Evolutionary conservation across 2,113 vertebrate genomes (phyloP).

Genomic region (Pedetes capensis): DNA sequence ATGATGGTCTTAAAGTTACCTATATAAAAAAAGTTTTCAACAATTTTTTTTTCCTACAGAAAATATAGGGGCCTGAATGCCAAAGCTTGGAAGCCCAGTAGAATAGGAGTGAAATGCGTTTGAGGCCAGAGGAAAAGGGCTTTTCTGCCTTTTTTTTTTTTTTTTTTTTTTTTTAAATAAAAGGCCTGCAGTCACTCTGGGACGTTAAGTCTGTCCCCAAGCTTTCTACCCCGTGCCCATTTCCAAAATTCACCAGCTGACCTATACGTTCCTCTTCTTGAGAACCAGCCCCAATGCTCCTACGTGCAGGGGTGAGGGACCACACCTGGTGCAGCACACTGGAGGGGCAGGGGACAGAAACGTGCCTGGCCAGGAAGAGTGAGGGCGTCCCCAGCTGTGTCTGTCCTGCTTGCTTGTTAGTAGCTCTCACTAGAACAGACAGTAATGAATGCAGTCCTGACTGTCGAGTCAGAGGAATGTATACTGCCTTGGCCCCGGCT

Average conservation of each 20-base stretch:
- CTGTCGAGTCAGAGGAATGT: constrained; percentile 93
- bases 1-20: constrained; percentile 99
- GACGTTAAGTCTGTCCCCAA: not conserved
- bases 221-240: constrained; percentile 58
- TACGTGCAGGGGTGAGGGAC: constrained; percentile 37
- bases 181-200: constrained; percentile 59
- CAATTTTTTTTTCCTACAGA: constrained; percentile 93
- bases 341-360: not conserved
- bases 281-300: constrained; percentile 74
- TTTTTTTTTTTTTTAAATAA: not conserved
- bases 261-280: not conserved
- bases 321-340: constrained; percentile 78
- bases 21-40: constrained; percentile 95
- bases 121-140: constrained; percentile 17
- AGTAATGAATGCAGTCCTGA: constrained; percentile 82
- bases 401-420: constrained; percentile 80
- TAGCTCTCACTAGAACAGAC: constrained; percentile 83
- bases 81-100: constrained; percentile 88
- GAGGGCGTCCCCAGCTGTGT: constrained; percentile 79
- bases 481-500: constrained; percentile 82
- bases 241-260: constrained; percentile 73
- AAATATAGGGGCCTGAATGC: constrained; percentile 92
- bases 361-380: constrained; percentile 71
- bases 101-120: constrained; percentile 87
- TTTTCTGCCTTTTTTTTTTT: too few species aligned